phyloP scores from a whole-genome alignment of 2,797 vertebrate genomes.

The Sorex maritimensis region DNA sequence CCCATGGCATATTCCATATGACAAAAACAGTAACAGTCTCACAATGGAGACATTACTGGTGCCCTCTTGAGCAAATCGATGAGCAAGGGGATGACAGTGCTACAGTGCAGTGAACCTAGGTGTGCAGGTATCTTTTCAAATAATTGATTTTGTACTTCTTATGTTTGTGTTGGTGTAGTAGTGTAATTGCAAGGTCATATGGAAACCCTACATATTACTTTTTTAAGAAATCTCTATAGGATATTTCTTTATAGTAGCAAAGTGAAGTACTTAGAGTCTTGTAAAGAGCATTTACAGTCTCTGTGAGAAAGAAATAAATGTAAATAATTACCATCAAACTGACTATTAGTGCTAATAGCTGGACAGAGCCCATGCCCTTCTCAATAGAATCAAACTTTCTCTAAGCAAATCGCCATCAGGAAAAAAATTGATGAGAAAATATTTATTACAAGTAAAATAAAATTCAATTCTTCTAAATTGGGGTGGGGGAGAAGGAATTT shows the following conservation, averaged over 20 bases:
- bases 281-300: background rate
- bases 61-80: too few relatives aligned
- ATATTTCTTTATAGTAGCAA: background rate
- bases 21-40: too few relatives aligned
- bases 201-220: too few relatives aligned
- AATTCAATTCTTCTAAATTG: slow-evolving; percentile 60
- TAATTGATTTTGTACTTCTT: too few relatives aligned
- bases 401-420: slow-evolving; percentile 1
- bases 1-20: too few relatives aligned
- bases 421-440: slow-evolving; percentile 14
- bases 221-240: too few relatives aligned
- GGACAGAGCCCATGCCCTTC: slow-evolving; percentile 27
- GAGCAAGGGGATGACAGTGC: too few relatives aligned
- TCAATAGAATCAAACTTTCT: slow-evolving; percentile 40
- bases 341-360: slow-evolving; percentile 50
- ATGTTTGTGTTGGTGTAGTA: too few relatives aligned
- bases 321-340: slow-evolving; percentile 39
- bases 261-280: slow-evolving; percentile 1
- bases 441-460: slow-evolving; percentile 67
- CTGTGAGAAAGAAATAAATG: slow-evolving; percentile 41
- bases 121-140: too few relatives aligned
- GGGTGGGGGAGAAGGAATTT: slow-evolving; percentile 33
- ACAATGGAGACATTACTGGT: too few relatives aligned
- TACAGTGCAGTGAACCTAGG: too few relatives aligned
- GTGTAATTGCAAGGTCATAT: too few relatives aligned